A percentile compares a stretch with the other conserved stretches of the same genome.
These are phyloP conservation scores for Schizopygopsis malacanthus DNA, from an alignment of 2,797 vertebrate genomes.

Conservation along the genomic window DNA sequence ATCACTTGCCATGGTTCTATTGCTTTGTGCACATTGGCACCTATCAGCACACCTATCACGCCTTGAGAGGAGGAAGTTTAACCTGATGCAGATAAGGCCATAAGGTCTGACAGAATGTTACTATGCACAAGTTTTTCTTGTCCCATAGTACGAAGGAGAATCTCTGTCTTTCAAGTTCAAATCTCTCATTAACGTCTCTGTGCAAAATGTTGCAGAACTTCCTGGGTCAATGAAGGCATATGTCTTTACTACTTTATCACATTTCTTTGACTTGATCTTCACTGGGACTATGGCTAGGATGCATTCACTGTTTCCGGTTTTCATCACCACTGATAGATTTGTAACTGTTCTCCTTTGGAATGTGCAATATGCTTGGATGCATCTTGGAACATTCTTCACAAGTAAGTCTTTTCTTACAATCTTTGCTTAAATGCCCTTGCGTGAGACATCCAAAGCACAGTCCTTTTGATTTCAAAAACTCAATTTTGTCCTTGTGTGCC, in stretches of 20 bases:
- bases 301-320: neutral
- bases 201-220: neutral
- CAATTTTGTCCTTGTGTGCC: no score
- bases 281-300: slow-evolving; percentile 30
- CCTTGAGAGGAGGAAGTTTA: neutral
- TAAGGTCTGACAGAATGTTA: neutral
- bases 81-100: no score
- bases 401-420: neutral
- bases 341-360: neutral
- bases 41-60: slow-evolving; percentile 1
- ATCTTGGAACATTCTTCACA: slow-evolving; percentile 27
- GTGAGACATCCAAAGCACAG: no score
- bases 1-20: no score
- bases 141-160: neutral
- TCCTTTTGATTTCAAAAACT: no score
- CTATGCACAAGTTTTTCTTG: neutral
- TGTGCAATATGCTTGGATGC: slow-evolving; percentile 37
- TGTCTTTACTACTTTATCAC: neutral
- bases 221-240: slow-evolving; percentile 11
- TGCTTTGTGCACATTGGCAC: no score
- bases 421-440: slow-evolving; percentile 10
- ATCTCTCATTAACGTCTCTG: neutral
- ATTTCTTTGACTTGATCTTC: neutral
- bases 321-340: neutral
- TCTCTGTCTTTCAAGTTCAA: slow-evolving; percentile 28